These are phyloP conservation scores for Phortica magna DNA, from an alignment of 2,888 invertebrate species.

Conservation along the genomic window DNA sequence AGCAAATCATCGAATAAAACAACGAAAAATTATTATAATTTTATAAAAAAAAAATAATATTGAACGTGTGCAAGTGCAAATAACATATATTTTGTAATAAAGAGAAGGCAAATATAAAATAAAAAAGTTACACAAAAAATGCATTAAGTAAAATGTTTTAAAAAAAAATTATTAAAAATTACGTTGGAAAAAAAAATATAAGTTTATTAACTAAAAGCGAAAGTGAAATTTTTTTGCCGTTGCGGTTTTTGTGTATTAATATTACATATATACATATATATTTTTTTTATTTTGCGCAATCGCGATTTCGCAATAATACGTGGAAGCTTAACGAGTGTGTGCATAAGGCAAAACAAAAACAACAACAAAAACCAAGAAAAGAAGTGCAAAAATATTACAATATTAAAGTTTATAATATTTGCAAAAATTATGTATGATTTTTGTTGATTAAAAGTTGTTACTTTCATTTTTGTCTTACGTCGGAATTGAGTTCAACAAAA, in stretches of 20 bases:
- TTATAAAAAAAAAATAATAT: constrained; percentile 6
- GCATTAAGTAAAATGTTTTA: not conserved
- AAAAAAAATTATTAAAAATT: not conserved
- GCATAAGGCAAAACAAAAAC: not conserved
- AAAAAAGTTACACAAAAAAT: not conserved
- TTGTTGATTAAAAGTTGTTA: too few relatives aligned
- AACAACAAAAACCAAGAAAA: constrained; percentile 39
- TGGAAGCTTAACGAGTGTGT: not conserved
- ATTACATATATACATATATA: not conserved
- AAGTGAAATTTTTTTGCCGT: constrained; percentile 57
- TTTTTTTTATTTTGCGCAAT: constrained; percentile 46
- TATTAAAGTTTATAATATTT: too few relatives aligned
- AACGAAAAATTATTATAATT: not conserved
- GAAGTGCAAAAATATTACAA: not conserved
- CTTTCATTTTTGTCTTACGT: too few relatives aligned
- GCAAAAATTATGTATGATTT: too few relatives aligned
- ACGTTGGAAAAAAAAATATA: constrained; percentile 6
- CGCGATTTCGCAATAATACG: constrained; percentile 51
- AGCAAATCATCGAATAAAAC: constrained; percentile 25
- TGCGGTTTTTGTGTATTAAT: constrained; percentile 41
- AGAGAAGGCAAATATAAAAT: constrained; percentile 25
- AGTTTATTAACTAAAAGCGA: constrained; percentile 25
- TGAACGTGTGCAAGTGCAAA: not conserved
- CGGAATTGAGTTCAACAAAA: too few relatives aligned
- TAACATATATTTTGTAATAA: not conserved